Base-by-base conservation (phyloP, 1,140 invertebrate genomes). In the Campoletis sonorensis region DNA sequence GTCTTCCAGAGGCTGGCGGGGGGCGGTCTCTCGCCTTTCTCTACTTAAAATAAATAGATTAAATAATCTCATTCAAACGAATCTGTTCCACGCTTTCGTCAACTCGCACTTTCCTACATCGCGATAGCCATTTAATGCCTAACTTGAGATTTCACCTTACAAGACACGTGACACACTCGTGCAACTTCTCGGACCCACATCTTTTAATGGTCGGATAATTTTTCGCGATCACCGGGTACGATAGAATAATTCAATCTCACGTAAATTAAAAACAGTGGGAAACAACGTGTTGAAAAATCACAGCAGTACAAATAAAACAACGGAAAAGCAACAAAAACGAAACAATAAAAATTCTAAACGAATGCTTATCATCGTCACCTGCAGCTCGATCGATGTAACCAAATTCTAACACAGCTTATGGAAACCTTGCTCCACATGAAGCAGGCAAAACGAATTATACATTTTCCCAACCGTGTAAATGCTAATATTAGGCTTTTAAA, bases 91-190 rank as follows among this genome's bases (percentile, higher is more conserved):
- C 37, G 70, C 70, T 23, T 40, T 72, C 70, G 21, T 40, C 70
- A 5, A 72, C 70, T 72, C 70, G 70, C 70, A 40, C 70, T 72
- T 72, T 72, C 37, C 70, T 72, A 49, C n/a, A 40, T n/a, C n/a
- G 11, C 11, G 61, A 64, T 2, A 23, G 61, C 23, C 23, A 64
- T 27, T 64, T 15, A 64, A 2, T 64, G 61, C 27, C 27, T 16
- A 27, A 64, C 61, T 64, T 26, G 61, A 72, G 37, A 72, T 72
- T 72, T 72, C 37, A 40, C 21, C 40, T 72, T n/a, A 40, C 61
- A 8, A 26, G 21, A 23, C 61, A 26, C 61, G 23, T 26, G 21
- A 64, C 4, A 23, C 61, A 26, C 61, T 64, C 61, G 21, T 64
- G 61, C 61, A 64, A 64, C 21, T 64, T 13, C 61, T 64, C 23